Conservation (phyloP, 92 coral and sea anemone genomes). For the Epizoanthus rinbou region DNA sequence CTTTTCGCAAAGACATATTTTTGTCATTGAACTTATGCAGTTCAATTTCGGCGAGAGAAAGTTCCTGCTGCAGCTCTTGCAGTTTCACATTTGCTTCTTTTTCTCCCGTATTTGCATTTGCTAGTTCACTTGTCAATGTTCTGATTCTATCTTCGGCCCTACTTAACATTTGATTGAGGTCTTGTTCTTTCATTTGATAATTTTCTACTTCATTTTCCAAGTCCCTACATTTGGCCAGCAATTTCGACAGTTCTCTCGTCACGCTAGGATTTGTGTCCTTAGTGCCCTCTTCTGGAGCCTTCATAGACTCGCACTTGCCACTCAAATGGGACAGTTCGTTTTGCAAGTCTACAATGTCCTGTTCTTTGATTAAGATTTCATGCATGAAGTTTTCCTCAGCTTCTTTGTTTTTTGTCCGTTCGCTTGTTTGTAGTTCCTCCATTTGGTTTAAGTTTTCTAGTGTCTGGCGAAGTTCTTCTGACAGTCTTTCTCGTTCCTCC, state of each 20-base stretch:
- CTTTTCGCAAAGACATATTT: slow-evolving; percentile 55
- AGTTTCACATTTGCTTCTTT: slow-evolving; percentile 47
- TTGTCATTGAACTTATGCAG: slow-evolving; percentile 54
- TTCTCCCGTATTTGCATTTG: slow-evolving; percentile 50
- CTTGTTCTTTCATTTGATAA: slow-evolving; percentile 38
- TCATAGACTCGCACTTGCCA: slow-evolving; percentile 43
- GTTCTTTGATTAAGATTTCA: slow-evolving; percentile 66
- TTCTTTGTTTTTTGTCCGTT: slow-evolving; percentile 42
- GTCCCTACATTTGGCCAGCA: slow-evolving; percentile 47
- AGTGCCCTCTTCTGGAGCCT: slow-evolving; percentile 5
- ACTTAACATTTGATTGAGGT: slow-evolving; percentile 33
- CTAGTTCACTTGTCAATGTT: slow-evolving; percentile 53
- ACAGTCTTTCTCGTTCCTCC: slow-evolving; percentile 48
- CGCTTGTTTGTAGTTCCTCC: slow-evolving; percentile 34
- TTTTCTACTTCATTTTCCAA: slow-evolving; percentile 47
- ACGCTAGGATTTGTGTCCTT: slow-evolving; percentile 42
- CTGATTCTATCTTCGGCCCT: slow-evolving; percentile 63
- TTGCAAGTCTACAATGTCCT: slow-evolving; percentile 64
- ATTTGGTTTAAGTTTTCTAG: slow-evolving; percentile 23
- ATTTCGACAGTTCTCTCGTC: slow-evolving; percentile 46
- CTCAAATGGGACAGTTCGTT: slow-evolving; percentile 55
- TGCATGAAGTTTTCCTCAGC: slow-evolving; percentile 59
- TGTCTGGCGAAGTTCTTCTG: slow-evolving; percentile 38
- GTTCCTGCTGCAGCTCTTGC: slow-evolving; percentile 48
- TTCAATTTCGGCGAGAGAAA: slow-evolving; percentile 45